phyloP scores from a whole-genome alignment of 2,888 invertebrate species.

The Melinaea marsaeus region DNA sequence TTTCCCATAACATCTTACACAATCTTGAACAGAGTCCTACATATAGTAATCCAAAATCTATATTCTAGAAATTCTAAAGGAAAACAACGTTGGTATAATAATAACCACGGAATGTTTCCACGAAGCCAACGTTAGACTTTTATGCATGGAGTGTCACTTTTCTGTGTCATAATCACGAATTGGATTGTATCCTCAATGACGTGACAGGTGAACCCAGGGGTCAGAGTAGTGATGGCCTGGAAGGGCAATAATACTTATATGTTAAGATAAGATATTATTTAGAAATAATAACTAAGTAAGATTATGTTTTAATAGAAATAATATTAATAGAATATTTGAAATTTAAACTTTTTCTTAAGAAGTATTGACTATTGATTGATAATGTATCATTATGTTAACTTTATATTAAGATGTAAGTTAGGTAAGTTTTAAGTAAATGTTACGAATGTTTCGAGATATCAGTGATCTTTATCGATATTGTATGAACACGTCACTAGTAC shows the following conservation, averaged over 20 bases:
- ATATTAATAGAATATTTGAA: too few relatives aligned
- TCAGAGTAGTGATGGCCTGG: neutral
- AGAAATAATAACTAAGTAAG: neutral
- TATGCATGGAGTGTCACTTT: neutral
- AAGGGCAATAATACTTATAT: neutral
- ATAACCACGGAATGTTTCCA: neutral
- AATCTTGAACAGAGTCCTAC: too few relatives aligned
- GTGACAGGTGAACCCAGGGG: constrained; percentile 32
- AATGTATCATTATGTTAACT: too few relatives aligned
- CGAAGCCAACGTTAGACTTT: neutral
- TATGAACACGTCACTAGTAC: constrained; percentile 42
- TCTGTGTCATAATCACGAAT: neutral
- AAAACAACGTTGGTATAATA: neutral
- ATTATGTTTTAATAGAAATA: too few relatives aligned
- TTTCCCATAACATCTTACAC: too few relatives aligned
- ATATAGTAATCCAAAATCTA: too few relatives aligned
- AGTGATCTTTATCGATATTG: constrained; percentile 9
- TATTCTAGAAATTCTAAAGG: too few relatives aligned
- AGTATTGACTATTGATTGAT: too few relatives aligned
- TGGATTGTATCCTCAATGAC: constrained; percentile 7
- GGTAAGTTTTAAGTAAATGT: too few relatives aligned
- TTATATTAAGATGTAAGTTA: too few relatives aligned
- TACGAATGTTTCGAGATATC: neutral
- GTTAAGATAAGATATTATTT: neutral
- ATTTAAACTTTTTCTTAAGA: too few relatives aligned